A percentile compares a stretch with the other conserved stretches of the same genome.
Conservation (phyloP, 2,113 vertebrate genomes). For the Antechinus stuartii region DNA sequence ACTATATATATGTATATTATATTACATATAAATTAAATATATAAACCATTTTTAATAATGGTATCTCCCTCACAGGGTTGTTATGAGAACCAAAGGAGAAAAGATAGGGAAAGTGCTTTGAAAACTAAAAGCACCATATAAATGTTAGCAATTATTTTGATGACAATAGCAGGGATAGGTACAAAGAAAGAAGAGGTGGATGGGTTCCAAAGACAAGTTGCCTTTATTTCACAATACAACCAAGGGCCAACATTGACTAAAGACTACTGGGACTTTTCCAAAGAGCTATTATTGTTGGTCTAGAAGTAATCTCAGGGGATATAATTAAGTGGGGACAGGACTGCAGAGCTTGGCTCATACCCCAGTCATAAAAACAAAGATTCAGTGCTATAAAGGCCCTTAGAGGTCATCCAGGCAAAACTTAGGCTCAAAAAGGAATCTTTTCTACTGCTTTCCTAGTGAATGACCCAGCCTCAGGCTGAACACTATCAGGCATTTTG, state of each 20-base stretch:
- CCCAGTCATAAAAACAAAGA: neutral
- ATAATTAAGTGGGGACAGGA: neutral
- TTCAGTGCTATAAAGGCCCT: neutral
- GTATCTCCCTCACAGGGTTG: neutral
- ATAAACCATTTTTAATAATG: neutral
- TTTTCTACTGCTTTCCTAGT: neutral
- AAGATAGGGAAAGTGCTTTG: neutral
- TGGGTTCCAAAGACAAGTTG: neutral
- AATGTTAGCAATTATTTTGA: neutral
- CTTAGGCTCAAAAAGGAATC: neutral
- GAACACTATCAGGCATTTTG: neutral
- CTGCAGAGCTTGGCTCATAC: neutral
- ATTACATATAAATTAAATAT: too few relatives aligned
- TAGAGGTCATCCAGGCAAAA: neutral
- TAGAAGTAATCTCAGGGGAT: slow-evolving; percentile 2
- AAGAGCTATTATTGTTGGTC: neutral
- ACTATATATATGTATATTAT: too few relatives aligned
- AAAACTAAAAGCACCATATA: neutral
- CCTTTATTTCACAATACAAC: neutral
- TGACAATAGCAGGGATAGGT: neutral
- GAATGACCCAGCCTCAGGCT: neutral
- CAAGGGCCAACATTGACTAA: neutral
- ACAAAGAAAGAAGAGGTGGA: neutral
- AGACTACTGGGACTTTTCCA: neutral
- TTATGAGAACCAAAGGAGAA: neutral